phyloP scores from a whole-genome alignment of 1,140 invertebrate genomes.

The Scylla paramamosain region DNA sequence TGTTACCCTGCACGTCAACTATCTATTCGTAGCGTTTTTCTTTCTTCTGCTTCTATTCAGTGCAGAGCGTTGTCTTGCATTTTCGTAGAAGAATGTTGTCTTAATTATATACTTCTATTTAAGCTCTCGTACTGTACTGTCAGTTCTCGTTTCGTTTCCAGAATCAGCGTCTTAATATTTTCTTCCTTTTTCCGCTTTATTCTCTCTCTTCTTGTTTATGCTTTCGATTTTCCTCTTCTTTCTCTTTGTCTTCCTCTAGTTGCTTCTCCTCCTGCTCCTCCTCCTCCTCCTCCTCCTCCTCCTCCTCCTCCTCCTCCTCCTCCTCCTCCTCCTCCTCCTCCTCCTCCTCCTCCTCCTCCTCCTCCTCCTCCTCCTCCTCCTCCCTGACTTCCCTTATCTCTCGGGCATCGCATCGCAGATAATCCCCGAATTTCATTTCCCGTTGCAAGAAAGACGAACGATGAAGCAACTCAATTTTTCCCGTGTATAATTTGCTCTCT shows the following conservation, averaged over 20 bases:
- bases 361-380: background rate
- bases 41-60: no score
- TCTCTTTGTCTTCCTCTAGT: background rate
- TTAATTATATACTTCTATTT: no score
- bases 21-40: no score
- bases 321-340: slow-evolving; percentile 11
- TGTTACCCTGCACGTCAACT: no score
- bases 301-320: slow-evolving; percentile 1
- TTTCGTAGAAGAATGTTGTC: no score
- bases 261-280: background rate
- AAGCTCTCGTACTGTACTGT: no score
- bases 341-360: slow-evolving; percentile 17
- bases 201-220: background rate
- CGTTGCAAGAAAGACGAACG: background rate
- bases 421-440: background rate
- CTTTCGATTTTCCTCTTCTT: background rate
- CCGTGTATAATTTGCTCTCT: background rate
- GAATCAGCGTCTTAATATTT: no score
- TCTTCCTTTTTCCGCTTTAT: background rate
- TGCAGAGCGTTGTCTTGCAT: no score
- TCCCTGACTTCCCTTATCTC: background rate
- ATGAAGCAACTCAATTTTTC: background rate
- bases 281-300: background rate
- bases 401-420: slow-evolving; percentile 9
- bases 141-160: no score